Evolutionary conservation across 2,113 vertebrate genomes (phyloP), one percentile per base, ranked within the genome.

Genomic region (Potamarius usumacintae): DNA sequence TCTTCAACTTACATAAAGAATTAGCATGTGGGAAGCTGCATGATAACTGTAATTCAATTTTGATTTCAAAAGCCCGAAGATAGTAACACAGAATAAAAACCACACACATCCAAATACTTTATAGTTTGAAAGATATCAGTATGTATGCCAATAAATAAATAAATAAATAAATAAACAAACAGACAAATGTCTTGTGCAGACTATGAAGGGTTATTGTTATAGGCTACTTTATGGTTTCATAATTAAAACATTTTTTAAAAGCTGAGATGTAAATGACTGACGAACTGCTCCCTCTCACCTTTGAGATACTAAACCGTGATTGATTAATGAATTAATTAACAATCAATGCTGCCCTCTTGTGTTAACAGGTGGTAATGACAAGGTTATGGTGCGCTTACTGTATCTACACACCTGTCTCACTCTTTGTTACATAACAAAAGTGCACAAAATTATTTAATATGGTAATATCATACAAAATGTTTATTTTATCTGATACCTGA

Each of bases 341-440:
- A 10, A 14, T 30, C 17, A 8, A 20, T 67, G 76, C 77, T 81
- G 85, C 52, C 85, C 27, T 58, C 85, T 27, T 71, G 85, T 86
- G 85, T n/a, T 81, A 22, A 81, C 57, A 63, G 71, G 0, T 85
- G 25, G 14, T 63, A 63, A 17, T 30, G 17, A 48, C 15, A 79
- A 14, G n/a, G 14, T 30, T 79, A 34, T 17, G 15, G 2, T 4
- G n/a, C 4, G 6, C 18, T 20, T 34, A 11, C 53, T 9, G 53
- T 53, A 1, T 10, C 7, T 10, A 34, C 8, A 58, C 14, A 4
- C n/a, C 1, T 48, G 27, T 17, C 14, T 50, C 12, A 53, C 25
- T 20, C 10, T 22, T 2, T 15, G 67, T 57, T 52, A 58, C 9
- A 22, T 22, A 22, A 50, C 7, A 52, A 20, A 11, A 25, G 42